Evolutionary conservation across 1,140 invertebrate species (phyloP).

Genomic region (Magallana ariakensis): DNA sequence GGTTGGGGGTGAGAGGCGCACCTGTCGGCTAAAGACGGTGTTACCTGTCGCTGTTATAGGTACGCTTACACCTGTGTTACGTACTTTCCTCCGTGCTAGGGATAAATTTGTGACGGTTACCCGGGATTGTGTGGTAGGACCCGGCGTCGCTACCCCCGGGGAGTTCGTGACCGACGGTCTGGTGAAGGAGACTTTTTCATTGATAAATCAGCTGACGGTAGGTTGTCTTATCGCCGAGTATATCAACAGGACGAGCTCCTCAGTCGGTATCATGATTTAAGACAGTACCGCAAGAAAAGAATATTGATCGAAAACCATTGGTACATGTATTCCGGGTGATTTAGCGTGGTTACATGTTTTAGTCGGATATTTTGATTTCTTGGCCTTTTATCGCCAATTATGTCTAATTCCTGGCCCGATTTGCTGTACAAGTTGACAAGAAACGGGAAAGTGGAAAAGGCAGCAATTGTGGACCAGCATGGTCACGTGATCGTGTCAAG

Average conservation of each 20-base stretch:
- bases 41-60: background rate
- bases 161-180: background rate
- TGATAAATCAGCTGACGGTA: slow-evolving; percentile 1
- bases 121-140: background rate
- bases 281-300: background rate
- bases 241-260: background rate
- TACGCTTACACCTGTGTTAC: too few species aligned
- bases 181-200: background rate
- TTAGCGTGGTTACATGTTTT: too few species aligned
- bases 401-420: slow-evolving; percentile 44
- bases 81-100: too few species aligned
- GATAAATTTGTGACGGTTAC: background rate
- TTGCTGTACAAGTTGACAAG: slow-evolving; percentile 49
- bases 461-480: slow-evolving; percentile 43
- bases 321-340: too few species aligned
- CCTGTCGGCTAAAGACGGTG: background rate
- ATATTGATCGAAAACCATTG: background rate
- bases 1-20: background rate
- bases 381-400: background rate
- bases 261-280: background rate
- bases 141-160: background rate
- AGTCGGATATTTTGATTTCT: too few species aligned
- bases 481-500: slow-evolving; percentile 41
- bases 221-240: background rate
- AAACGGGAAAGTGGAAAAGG: slow-evolving; percentile 54